These are phyloP conservation scores for Ceyx melanurus DNA, from an alignment of 2,113 vertebrate genomes.

Conservation along the genomic window DNA sequence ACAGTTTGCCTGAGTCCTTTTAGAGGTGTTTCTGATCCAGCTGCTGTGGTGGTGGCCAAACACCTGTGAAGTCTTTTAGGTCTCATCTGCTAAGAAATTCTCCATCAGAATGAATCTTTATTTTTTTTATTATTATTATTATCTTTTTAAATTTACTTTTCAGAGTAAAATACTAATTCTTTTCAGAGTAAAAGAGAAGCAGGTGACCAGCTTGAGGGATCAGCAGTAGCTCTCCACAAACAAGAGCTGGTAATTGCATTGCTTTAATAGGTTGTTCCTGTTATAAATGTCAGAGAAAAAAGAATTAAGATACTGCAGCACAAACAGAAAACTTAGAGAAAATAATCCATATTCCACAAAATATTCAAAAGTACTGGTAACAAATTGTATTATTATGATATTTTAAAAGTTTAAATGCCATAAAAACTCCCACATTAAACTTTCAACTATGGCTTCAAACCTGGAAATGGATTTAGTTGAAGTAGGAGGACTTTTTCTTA, in stretches of 20 bases:
- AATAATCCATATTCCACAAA: background rate
- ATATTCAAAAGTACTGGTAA: background rate
- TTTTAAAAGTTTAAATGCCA: background rate
- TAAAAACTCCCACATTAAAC: background rate
- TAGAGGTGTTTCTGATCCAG: too few species aligned
- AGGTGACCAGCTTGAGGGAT: conserved; percentile 31
- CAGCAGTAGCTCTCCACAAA: conserved; percentile 1
- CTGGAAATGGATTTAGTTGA: background rate
- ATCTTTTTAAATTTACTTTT: background rate
- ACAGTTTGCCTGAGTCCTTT: too few species aligned
- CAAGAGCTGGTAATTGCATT: background rate
- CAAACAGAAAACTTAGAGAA: background rate
- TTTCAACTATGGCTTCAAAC: background rate
- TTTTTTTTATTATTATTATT: too few species aligned
- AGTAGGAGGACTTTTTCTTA: background rate
- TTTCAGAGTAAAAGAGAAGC: conserved; percentile 30
- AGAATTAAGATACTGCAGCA: background rate
- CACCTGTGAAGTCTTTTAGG: too few species aligned
- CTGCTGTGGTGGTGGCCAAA: too few species aligned
- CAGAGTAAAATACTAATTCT: background rate
- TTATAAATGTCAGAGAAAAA: conserved; percentile 6
- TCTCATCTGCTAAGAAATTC: too few species aligned
- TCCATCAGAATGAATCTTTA: too few species aligned
- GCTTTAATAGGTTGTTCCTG: background rate
- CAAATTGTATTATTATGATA: background rate